Conservation (phyloP, 2,888 invertebrate species). For the Halictus ligatus region DNA sequence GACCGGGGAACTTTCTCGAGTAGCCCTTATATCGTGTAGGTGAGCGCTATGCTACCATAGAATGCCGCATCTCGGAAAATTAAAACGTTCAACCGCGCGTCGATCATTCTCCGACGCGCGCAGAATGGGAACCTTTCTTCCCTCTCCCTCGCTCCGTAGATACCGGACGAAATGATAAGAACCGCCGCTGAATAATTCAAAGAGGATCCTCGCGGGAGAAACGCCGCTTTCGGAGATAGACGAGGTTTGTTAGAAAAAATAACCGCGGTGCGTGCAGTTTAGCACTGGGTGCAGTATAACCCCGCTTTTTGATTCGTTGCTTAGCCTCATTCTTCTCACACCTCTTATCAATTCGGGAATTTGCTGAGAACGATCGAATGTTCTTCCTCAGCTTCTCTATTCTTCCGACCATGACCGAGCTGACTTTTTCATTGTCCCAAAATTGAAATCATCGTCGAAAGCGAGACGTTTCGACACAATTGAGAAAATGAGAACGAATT, state of each 20-base stretch:
- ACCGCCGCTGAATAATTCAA: background rate
- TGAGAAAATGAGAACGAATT: too few relatives aligned
- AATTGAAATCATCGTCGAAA: too few relatives aligned
- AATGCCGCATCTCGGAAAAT: background rate
- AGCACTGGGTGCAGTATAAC: too few relatives aligned
- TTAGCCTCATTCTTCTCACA: background rate
- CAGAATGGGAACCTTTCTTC: background rate
- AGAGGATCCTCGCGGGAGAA: background rate
- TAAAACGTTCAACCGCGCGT: background rate
- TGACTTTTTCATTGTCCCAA: too few relatives aligned
- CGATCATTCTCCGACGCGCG: background rate
- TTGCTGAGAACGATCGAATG: too few relatives aligned
- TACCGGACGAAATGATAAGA: background rate
- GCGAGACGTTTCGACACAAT: too few relatives aligned
- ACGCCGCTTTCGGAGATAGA: background rate
- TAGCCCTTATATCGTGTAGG: background rate
- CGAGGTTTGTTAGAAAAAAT: too few relatives aligned
- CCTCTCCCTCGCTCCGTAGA: background rate
- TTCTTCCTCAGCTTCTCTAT: too few relatives aligned
- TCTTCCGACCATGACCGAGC: too few relatives aligned
- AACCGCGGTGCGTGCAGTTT: too few relatives aligned
- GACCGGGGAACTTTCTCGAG: constrained; percentile 41
- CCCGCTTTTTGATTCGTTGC: background rate
- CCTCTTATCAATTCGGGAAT: too few relatives aligned
- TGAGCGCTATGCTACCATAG: background rate